A percentile compares a stretch with the other conserved stretches of the same genome.
Conservation (phyloP, 2,113 vertebrate genomes). For the Grantiella picta region DNA sequence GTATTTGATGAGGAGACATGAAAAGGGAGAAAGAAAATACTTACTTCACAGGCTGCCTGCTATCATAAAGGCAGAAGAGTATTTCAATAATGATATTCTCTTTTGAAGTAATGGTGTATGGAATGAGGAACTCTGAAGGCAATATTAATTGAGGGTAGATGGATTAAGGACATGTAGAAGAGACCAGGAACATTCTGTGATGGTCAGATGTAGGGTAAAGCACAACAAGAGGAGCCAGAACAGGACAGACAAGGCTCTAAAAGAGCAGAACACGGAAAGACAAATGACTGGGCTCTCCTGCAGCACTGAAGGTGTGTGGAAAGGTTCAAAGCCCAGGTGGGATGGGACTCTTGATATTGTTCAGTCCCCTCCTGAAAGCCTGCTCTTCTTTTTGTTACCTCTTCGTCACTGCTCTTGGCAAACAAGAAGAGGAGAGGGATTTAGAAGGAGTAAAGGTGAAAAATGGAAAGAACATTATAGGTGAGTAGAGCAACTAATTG, state of each 20-base stretch:
- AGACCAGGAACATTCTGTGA: background rate
- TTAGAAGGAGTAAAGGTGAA: background rate
- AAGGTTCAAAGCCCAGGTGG: background rate
- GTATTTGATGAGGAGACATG: background rate
- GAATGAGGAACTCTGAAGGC: background rate
- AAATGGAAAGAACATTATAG: background rate
- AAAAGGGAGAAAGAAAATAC: background rate
- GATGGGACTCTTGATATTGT: background rate
- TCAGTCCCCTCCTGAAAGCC: background rate
- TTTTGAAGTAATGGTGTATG: background rate
- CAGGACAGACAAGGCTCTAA: background rate
- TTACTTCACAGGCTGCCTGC: background rate
- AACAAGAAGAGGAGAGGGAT: background rate
- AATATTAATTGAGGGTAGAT: background rate
- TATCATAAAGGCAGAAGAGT: conserved; percentile 18
- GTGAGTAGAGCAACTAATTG: background rate
- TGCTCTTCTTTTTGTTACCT: background rate
- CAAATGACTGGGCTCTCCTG: background rate
- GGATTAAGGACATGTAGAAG: background rate
- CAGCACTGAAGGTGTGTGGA: background rate
- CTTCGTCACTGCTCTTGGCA: background rate
- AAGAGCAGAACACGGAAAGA: background rate
- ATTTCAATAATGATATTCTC: background rate
- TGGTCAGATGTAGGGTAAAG: background rate
- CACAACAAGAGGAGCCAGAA: background rate